Base-by-base conservation (phyloP, 2,888 invertebrate genomes). In the Onthophagus sagittarius region DNA sequence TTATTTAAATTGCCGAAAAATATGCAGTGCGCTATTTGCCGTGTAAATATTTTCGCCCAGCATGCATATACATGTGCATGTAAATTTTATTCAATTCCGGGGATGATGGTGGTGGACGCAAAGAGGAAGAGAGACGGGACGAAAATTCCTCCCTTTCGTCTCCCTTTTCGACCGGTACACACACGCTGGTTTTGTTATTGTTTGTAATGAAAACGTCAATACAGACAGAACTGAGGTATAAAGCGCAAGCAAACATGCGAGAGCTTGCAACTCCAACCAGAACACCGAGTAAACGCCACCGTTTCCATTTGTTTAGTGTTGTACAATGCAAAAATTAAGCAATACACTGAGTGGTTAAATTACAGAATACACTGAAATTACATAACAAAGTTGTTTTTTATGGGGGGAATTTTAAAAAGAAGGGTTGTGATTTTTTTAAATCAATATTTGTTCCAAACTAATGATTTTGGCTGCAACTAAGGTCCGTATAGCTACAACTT, bases 1-100 rank as follows among this genome's bases (percentile, higher is more conserved):
- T 73, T 71, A 75, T 75, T 75, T 75, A 75, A 75, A 75, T 75
- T 73, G 73, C 73, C 70, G 71, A 75, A 75, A 75, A 75, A 75
- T 73, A 75, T 73, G 75, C 75, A 72, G 71, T 69, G 72, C 72
- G 72, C 72, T 75, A 75, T 75, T 75, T 75, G 71, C 75, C 72
- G 63, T 71, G 75, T 75, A 75, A 75, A 75, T 75, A 75, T 72
- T 73, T 73, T 71, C 75, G 23, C 69, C 53, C 39, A 53, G 39
- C 72, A 75, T 75, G 73, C 75, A 75, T 75, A 75, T 75, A 75
- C 73, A 75, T 75, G 72, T 23, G 72, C 73, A 73, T 71, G 72
- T 69, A 75, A 75, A 75, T 73, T 74, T 74, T 74, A 74, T 74
- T 74, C 72, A 74, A 74, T 74, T 74, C 69, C 67, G 69, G 32